Evolutionary conservation across 2,113 vertebrate species (phyloP), one percentile per base, ranked within the genome.

Genomic region (Phainopepla nitens): DNA sequence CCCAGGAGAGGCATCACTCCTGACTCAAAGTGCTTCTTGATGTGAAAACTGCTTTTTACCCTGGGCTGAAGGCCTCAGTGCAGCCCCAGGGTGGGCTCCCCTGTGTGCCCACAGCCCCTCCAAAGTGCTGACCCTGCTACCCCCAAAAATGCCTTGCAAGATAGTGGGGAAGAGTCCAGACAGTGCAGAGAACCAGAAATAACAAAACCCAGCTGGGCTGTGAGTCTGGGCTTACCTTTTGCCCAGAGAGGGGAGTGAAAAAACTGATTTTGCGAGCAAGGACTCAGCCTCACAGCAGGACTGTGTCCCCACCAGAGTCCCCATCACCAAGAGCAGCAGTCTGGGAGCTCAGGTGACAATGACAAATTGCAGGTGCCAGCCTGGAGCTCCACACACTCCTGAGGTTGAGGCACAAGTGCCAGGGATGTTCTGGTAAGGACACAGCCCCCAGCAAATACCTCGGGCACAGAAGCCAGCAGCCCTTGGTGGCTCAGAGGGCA

Each of bases 211-310:
- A 41, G 21, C 11, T 1, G 1, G 7, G 19, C 4, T 60, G 57
- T 71, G 25, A 13, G 27, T 10, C 49, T 18, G 15, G 10, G 12
- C 39, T 44, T 31, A 13, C 29, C 65, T 69, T 85, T 45, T 58
- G 35, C 28, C 29, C 12, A 8, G 0, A 24, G 3, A 35, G 13
- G 35, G 35, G 18, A 4, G 10, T 8, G n/a, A 24, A 35, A 27
- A 51, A 45, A 1, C 16, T 4, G 60, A 31, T 81, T 81, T 77
- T 72, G 28, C 35, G 28, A 36, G 25, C n/a, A 19, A 29, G n/a
- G 51, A 18, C 28, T 29, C 13, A 6, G 3, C 16, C 45, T 44
- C 36, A 16, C 7, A 10, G 45, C 66, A 54, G 60, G 14, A 14
- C 20, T 14, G 24, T 17, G 12, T 23, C 33, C 70, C 42, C 54